Percentiles rank a stretch among this genome's conserved stretches.
Evolutionary conservation across 2,113 vertebrate genomes (phyloP).

Genomic region (Percopsis transmontana): DNA sequence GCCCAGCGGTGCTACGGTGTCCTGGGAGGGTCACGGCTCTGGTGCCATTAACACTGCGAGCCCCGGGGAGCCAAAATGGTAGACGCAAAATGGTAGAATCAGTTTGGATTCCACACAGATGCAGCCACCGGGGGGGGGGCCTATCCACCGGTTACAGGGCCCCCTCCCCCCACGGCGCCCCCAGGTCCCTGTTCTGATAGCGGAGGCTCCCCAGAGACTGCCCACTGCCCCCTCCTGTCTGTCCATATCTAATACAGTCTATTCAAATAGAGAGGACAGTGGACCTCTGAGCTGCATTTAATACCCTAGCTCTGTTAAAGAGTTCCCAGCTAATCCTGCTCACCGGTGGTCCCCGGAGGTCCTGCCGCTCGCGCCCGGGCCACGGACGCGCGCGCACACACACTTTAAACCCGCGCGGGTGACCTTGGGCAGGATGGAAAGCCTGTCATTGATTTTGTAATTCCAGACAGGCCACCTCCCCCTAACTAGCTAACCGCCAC

Average conservation of each 20-base stretch:
- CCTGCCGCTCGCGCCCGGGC: conserved; percentile 27
- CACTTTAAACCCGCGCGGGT: conserved; percentile 75
- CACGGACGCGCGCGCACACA: conserved; percentile 58
- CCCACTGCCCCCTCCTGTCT: conserved; percentile 72
- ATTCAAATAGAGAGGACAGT: conserved; percentile 85
- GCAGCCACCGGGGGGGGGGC: conserved; percentile 82
- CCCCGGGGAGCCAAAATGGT: conserved; percentile 88
- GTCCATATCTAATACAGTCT: conserved; percentile 86
- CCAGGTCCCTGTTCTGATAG: conserved; percentile 76
- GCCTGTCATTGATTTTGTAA: conserved; percentile 89
- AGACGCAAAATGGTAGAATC: conserved; percentile 78
- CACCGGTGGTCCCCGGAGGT: conserved; percentile 73
- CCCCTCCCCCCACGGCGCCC: conserved; percentile 38
- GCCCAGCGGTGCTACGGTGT: conserved; percentile 83
- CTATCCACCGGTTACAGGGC: conserved; percentile 49
- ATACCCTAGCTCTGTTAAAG: conserved; percentile 85
- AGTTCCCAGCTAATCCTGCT: conserved; percentile 88
- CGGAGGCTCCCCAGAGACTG: conserved; percentile 79
- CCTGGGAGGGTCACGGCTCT: conserved; percentile 90
- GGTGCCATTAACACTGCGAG: conserved; percentile 89
- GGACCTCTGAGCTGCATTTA: conserved; percentile 79
- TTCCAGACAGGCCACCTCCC: conserved; percentile 79
- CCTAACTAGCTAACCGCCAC: no score
- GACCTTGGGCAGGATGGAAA: conserved; percentile 89
- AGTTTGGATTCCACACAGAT: conserved; percentile 86